Base-by-base conservation (phyloP, 1,140 invertebrate genomes). In the Stegodyphus dumicola region DNA sequence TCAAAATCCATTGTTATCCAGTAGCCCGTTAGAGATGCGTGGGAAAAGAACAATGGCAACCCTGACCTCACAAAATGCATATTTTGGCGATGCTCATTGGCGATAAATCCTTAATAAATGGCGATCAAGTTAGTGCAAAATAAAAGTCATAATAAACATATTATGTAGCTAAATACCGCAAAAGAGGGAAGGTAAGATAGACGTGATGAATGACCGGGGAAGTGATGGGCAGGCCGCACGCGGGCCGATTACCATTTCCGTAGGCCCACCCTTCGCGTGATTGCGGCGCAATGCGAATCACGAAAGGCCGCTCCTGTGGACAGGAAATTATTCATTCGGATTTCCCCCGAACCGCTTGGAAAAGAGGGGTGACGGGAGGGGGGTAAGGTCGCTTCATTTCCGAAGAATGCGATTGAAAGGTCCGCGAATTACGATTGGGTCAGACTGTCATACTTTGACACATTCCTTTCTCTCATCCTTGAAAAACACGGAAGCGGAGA, bases 321-420 rank as follows among this genome's bases (percentile, higher is more conserved):
- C 81, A 85, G 81, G 81, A 85, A 85, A 85, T 85, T 85, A 77
- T 85, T 85, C 81, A 85, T 85, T 85, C 81, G 73, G 70, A 67
- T 67, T 74, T 17, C 73, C 81, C 81, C 53, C 17, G 77, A 69
- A 33, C 49, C 33, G 33, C 33, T 33, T 33, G 33, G 33, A 33
- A 33, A 33, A 60, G 56, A 15, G 56, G 9, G 9, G 56, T 9
- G 15, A 15, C 56, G 2, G 56, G 56, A 2, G 56, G 9, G 56
- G 56, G 56, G 56, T 1, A 10, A 60, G 56, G 56, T 9, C 9
- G 56, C 56, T 60, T 60, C 56, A 60, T 60, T 60, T 60, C 56
- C 56, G 56, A 60, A 60, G 56, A 60, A 60, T 60, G 56, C 56
- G 56, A 15, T 15, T 60, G 56, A 60, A 60, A 15, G 56, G 56